A percentile compares a stretch with the other conserved stretches of the same genome.
These are phyloP conservation scores for Drosophila navojoa DNA, from an alignment of 1,140 invertebrate genomes.

Conservation along the genomic window DNA sequence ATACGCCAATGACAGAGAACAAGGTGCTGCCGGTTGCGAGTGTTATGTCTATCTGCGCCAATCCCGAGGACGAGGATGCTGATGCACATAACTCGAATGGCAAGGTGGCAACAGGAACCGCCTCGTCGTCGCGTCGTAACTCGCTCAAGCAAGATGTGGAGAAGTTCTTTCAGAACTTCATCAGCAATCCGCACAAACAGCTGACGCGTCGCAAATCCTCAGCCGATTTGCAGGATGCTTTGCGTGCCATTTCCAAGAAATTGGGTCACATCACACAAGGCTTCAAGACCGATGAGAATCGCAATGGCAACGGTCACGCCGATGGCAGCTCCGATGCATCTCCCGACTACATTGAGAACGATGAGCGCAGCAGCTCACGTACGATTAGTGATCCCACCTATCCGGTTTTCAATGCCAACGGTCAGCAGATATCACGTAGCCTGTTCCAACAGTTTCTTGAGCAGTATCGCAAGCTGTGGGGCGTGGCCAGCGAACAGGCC, in stretches of 20 bases:
- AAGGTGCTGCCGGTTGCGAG: constrained; percentile 89
- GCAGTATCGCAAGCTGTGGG: constrained; percentile 84
- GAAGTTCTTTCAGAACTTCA: constrained; percentile 81
- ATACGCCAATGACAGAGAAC: constrained; percentile 90
- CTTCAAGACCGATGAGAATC: constrained; percentile 73
- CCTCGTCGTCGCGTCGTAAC: constrained; percentile 53
- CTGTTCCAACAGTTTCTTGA: constrained; percentile 89
- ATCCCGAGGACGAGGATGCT: constrained; percentile 78
- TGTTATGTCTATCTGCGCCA: constrained; percentile 88
- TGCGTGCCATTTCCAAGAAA: constrained; percentile 85
- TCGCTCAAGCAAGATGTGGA: constrained; percentile 76
- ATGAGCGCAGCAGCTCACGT: constrained; percentile 82
- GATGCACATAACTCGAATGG: constrained; percentile 67
- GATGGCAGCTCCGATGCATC: constrained; percentile 40
- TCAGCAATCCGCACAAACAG: constrained; percentile 75
- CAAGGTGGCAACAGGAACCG: constrained; percentile 29
- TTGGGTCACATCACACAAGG: constrained; percentile 75
- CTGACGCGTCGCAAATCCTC: constrained; percentile 82
- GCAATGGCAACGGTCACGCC: constrained; percentile 57
- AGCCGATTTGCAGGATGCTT: constrained; percentile 85
- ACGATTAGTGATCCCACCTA: constrained; percentile 91
- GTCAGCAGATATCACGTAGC: constrained; percentile 88
- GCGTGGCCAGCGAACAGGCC: constrained; percentile 62
- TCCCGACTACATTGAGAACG: constrained; percentile 81
- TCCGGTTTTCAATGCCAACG: constrained; percentile 90